A percentile compares a stretch with the other conserved stretches of the same genome.
phyloP scores from a whole-genome alignment of 2,888 invertebrate species.

The Alsophila aescularia region DNA sequence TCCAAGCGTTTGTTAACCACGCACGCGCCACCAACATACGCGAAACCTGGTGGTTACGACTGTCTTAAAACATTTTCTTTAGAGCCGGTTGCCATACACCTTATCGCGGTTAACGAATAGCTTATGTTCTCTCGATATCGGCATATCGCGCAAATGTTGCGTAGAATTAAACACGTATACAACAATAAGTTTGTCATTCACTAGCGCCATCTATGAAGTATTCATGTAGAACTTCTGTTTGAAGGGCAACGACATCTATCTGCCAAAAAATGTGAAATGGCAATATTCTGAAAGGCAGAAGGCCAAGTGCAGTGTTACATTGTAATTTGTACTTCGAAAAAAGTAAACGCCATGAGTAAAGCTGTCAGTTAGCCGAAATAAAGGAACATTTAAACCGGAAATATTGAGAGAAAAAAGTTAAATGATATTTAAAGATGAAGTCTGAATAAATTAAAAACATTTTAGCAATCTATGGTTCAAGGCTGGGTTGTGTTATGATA shows the following conservation, averaged over 20 bases:
- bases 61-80: slow-evolving; percentile 8
- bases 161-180: too few species aligned
- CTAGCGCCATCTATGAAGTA: neutral
- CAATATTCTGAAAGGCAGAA: too few species aligned
- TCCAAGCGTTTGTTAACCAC: slow-evolving; percentile 97
- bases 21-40: slow-evolving; percentile 98
- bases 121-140: neutral
- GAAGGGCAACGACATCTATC: neutral
- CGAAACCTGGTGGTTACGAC: slow-evolving; percentile 89
- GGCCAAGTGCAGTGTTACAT: too few species aligned
- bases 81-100: neutral
- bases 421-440: neutral
- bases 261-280: too few species aligned
- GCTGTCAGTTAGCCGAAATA: neutral
- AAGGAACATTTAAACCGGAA: neutral
- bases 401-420: neutral
- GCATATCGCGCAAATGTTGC: too few species aligned
- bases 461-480: neutral
- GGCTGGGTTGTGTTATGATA: neutral
- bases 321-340: neutral
- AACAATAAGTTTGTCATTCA: too few species aligned
- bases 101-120: neutral
- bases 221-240: neutral
- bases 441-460: neutral
- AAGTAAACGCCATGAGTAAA: neutral